Percentiles rank a stretch among this genome's conserved stretches.
Conservation (phyloP, 2,797 vertebrate genomes). For the Paratrypauchen microcephalus region DNA sequence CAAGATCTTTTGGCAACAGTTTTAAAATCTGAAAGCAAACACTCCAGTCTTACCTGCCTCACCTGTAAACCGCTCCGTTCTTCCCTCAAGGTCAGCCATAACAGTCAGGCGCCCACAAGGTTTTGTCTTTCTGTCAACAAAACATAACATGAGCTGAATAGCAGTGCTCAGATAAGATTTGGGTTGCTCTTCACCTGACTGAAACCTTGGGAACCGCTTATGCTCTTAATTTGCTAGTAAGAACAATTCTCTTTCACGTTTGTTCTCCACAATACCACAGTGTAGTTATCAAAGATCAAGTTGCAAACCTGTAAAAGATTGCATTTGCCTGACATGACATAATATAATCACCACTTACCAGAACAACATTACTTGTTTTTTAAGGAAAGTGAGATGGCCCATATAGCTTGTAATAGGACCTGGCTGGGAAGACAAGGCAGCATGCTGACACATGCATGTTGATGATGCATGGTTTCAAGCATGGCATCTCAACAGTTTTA, state of each 20-base stretch:
- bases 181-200: slow-evolving; percentile 34
- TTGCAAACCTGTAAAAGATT: slow-evolving; percentile 37
- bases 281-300: slow-evolving; percentile 15
- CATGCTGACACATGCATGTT: slow-evolving; percentile 44
- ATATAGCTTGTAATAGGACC: slow-evolving; percentile 31
- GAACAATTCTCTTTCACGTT: slow-evolving; percentile 24
- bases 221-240: slow-evolving; percentile 26
- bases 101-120: slow-evolving; percentile 36
- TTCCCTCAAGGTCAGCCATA: slow-evolving; percentile 44
- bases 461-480: slow-evolving; percentile 19
- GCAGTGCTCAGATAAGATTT: slow-evolving; percentile 50
- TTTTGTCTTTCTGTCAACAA: slow-evolving; percentile 62
- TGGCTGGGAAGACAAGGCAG: slow-evolving; percentile 19
- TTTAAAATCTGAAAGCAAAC: slow-evolving; percentile 33
- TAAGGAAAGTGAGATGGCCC: slow-evolving; percentile 6
- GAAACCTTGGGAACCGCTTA: slow-evolving; percentile 44
- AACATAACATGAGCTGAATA: slow-evolving; percentile 38
- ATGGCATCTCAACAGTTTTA: slow-evolving; percentile 14
- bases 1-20: slow-evolving; percentile 5
- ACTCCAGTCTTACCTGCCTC: slow-evolving; percentile 48
- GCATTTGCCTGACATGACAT: slow-evolving; percentile 31
- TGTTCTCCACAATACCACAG: slow-evolving; percentile 27
- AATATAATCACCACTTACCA: slow-evolving; percentile 27
- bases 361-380: slow-evolving; percentile 32
- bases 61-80: slow-evolving; percentile 18